Conservation (phyloP, 2,113 vertebrate species). For the Corydoras maculifer region DNA sequence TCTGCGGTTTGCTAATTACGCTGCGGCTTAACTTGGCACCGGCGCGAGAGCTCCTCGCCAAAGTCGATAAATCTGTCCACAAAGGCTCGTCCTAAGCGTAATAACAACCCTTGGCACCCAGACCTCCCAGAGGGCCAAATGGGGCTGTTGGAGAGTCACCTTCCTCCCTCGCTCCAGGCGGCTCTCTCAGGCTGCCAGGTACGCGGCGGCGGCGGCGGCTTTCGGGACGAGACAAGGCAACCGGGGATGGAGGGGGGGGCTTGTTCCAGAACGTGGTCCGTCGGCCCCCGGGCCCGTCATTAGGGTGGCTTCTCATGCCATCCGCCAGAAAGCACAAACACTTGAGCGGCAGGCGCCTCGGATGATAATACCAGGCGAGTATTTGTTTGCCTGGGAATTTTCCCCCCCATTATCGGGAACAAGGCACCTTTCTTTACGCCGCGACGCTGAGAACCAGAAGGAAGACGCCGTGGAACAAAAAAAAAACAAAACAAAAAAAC, state of each 20-base stretch:
- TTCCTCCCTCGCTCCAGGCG: conserved; percentile 3
- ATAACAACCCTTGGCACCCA: conserved; percentile 58
- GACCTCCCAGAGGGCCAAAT: conserved; percentile 64
- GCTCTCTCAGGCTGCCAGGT: conserved; percentile 25
- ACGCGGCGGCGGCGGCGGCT: conserved; percentile 5
- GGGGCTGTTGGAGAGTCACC: conserved; percentile 24
- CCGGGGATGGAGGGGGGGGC: conserved; percentile 5
- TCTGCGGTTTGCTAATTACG: conserved; percentile 71
- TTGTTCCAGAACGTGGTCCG: conserved; percentile 14
- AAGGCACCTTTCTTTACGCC: too few species aligned
- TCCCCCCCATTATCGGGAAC: background rate
- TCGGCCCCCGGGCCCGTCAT: conserved; percentile 10
- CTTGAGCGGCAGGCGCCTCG: conserved; percentile 26
- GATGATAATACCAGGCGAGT: conserved; percentile 35
- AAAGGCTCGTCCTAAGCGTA: conserved; percentile 66
- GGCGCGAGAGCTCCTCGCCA: conserved; percentile 66
- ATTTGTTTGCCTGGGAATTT: conserved; percentile 30
- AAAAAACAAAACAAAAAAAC: too few species aligned
- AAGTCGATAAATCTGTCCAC: conserved; percentile 67
- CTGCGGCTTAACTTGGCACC: conserved; percentile 74
- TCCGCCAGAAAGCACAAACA: conserved; percentile 35
- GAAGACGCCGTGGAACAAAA: too few species aligned
- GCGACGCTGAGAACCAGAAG: too few species aligned
- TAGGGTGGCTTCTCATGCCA: conserved; percentile 23
- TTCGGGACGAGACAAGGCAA: conserved; percentile 18